Base-by-base conservation (phyloP, 2,797 vertebrate species). In the Clarias pachynema region DNA sequence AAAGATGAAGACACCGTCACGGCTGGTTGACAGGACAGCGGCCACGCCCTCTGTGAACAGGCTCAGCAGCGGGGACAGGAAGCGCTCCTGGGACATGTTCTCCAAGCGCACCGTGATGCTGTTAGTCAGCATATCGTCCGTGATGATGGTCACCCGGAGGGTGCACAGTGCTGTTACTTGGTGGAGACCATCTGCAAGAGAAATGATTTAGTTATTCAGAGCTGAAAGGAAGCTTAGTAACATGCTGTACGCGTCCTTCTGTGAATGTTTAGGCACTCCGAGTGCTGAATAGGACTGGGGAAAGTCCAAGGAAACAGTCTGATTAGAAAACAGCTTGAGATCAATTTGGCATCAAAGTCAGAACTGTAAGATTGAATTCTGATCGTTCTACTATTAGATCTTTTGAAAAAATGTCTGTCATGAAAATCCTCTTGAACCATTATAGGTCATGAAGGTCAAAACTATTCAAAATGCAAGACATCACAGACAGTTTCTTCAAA, bases 81-180 rank as follows among this genome's bases (percentile, higher is more conserved):
- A 99, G 88, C 94, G 95, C 94, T 99, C 98, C 95, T 99, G 98
- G 0, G 97, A 99, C 98, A 99, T 99, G 95, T 99, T 98, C 93
- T 99, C 97, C 93, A 99, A 93, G 0, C 98, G 96, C 74, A 99
- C 98, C 0, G 98, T 99, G 94, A 99, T 99, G 94, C 98, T 99
- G 95, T 99, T 98, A 89, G 97, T 99, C 86, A 99, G 92, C 98
- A 99, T 99, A 92, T 99, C 97, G 0, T 99, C 98, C 0, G 98
- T 99, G 93, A 99, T 99, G 95, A 99, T 97, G 90, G 97, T 97
- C 88, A 99, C 97, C 0, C 97, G 96, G 88, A 99, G 94, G 0
- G 97, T 98, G 91, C 98, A 99, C 49, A 92, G 88, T 0, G 97
- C 97, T 0, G 91, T 93, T 1, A 97, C 96, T 0, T 81, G 93